Evolutionary conservation across 2,888 invertebrate species (phyloP).

Genomic region (Tanypteryx hageni): DNA sequence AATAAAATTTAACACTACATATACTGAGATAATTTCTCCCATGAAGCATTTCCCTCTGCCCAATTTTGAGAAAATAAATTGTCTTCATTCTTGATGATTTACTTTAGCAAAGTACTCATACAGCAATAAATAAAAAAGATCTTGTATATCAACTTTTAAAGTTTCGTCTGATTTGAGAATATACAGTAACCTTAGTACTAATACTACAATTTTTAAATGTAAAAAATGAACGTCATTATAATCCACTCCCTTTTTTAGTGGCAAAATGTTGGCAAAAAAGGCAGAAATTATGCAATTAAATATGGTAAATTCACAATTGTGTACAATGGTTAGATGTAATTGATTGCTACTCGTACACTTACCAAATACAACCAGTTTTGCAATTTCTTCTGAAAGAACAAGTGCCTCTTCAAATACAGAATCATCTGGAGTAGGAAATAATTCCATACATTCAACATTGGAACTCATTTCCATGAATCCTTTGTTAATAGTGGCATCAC

Average conservation of each 20-base stretch:
- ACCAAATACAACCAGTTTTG: background rate
- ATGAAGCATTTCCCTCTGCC: no score
- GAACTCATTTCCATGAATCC: background rate
- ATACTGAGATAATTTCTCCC: no score
- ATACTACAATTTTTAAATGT: background rate
- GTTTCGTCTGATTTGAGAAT: no score
- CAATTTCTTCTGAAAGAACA: background rate
- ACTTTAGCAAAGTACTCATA: no score
- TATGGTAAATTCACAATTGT: background rate
- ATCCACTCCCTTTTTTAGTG: background rate
- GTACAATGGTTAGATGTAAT: no score
- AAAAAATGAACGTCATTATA: background rate
- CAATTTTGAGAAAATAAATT: no score
- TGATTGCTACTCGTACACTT: background rate
- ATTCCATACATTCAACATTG: background rate
- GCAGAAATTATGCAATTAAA: background rate
- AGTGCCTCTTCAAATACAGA: slow-evolving; percentile 49
- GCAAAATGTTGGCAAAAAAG: background rate
- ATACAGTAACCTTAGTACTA: no score
- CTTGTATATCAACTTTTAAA: background rate
- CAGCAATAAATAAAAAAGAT: background rate
- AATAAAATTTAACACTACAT: background rate
- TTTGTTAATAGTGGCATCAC: background rate
- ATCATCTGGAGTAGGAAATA: slow-evolving; percentile 4
- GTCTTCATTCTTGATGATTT: no score